Percentiles rank a stretch among this genome's conserved stretches.
These are phyloP conservation scores for Actenoides hombroni DNA, from an alignment of 2,113 vertebrate genomes.

Conservation along the genomic window DNA sequence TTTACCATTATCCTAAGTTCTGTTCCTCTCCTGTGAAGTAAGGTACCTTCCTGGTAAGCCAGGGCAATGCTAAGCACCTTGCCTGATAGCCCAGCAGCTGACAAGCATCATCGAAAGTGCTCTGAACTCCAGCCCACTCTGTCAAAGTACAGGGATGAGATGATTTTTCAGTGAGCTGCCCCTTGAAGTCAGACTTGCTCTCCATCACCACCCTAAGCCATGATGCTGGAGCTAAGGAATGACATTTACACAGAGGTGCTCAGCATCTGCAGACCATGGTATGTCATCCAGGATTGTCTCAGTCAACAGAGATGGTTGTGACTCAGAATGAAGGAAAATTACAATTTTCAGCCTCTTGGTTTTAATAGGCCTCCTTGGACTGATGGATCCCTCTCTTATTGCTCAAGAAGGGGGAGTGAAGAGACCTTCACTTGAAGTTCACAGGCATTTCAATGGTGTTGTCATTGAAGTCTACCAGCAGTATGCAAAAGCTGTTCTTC, in stretches of 20 bases:
- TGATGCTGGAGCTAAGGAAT: background rate
- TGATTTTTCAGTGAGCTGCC: background rate
- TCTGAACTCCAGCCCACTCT: background rate
- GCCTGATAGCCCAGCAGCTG: background rate
- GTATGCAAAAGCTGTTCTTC: background rate
- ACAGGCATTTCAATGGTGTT: accelerated
- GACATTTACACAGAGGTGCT: background rate
- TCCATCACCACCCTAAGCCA: background rate
- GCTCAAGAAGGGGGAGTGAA: background rate
- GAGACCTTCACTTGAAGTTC: background rate
- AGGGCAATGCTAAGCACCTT: background rate
- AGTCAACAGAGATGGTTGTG: accelerated
- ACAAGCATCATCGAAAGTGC: background rate
- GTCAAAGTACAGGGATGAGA: background rate
- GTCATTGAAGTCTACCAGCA: background rate
- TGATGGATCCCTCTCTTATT: background rate
- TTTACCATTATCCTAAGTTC: background rate
- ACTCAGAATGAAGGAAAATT: background rate
- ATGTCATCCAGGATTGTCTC: accelerated
- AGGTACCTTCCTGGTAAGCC: background rate
- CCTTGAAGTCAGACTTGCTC: background rate
- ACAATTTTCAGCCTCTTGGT: background rate
- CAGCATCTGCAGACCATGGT: background rate
- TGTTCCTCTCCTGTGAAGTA: background rate
- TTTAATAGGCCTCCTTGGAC: background rate